Percentiles rank a stretch among this genome's conserved stretches.
Evolutionary conservation across 2,797 vertebrate genomes (phyloP).

Genomic region (Pipistrellus pygmaeus): DNA sequence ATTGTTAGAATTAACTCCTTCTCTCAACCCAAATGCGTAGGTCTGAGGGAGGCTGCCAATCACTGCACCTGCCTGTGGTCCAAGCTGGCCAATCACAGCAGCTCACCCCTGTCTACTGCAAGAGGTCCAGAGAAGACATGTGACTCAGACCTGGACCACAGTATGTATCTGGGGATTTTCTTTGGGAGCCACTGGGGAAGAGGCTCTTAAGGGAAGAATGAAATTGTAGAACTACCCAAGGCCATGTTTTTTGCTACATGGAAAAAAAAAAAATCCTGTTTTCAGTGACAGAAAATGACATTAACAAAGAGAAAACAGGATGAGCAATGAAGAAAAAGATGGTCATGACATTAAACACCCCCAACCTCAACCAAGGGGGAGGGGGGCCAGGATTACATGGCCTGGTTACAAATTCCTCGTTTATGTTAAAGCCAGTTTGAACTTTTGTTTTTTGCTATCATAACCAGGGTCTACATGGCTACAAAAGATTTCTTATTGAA

Average conservation of each 20-base stretch:
- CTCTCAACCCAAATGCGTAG: neutral
- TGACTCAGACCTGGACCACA: neutral
- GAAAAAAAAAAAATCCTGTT: neutral
- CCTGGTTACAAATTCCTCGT: neutral
- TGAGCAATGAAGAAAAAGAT: neutral
- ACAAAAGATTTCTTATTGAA: neutral
- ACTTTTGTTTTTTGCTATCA: conserved; percentile 15
- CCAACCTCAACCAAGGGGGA: neutral
- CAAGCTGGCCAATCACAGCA: neutral
- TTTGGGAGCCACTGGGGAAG: neutral
- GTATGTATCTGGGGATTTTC: neutral
- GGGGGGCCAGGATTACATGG: neutral
- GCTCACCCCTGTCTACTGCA: neutral
- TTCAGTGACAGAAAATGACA: neutral
- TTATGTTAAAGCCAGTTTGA: neutral
- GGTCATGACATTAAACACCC: neutral
- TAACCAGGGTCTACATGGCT: neutral
- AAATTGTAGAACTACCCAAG: neutral
- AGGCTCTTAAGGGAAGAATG: neutral
- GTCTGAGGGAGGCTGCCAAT: neutral
- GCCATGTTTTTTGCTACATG: neutral
- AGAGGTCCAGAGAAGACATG: neutral
- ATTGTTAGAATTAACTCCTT: too few species aligned
- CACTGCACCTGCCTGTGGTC: neutral
- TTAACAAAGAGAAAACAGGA: neutral